Conservation (phyloP, 2,113 vertebrate species). For the zebrafish (Danio rerio) region GRCz12tu NC_133194.1:28200501-28201000, state of each 20-base stretch:
- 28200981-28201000: no score
- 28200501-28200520: background rate
- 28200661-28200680: background rate
- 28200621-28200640: conserved; percentile 17
- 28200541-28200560: conserved; percentile 25
- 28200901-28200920: no score
- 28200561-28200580: conserved; percentile 3
- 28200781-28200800: no score
- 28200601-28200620: conserved; percentile 5
- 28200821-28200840: no score
- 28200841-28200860: no score
- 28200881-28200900: no score
- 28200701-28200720: background rate
- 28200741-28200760: background rate
- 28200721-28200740: background rate
- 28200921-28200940: no score
- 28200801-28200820: no score
- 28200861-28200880: no score
- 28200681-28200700: background rate
- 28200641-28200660: conserved; percentile 11
- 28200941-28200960: no score
- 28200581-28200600: conserved; percentile 12
- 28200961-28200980: no score
- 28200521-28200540: background rate
- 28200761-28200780: no score